Evolutionary conservation across 2,888 invertebrate genomes (phyloP), one percentile per base, ranked within the genome.

Genomic region (Chloroclystis v-ata): DNA sequence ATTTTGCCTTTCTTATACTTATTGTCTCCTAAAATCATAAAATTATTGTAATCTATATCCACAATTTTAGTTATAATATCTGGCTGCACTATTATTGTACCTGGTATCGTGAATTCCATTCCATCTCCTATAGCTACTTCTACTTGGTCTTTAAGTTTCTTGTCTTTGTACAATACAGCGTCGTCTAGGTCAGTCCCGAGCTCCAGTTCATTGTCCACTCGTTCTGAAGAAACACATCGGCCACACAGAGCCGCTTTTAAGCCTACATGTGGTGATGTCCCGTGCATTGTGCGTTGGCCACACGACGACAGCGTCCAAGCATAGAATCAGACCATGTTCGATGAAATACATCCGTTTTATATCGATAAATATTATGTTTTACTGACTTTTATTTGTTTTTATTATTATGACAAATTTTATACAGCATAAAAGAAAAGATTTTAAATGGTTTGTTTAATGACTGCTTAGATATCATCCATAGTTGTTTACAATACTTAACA

Each of bases 61-160:
- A 10, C 7, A 28, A 37, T 6, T 33, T 4, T 4, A 25, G 9
- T 24, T 6, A 8, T 10, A 14, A 6, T 33, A 24, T 20, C 10
- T 10, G n/a, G 20, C 11, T 28, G 1, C 5, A 11, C 33, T 4
- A n/a, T 35, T 11, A n/a, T 12, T 1, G 16, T 90, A 92, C 95
- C 96, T 81, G 95, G 96, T 88, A 96, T 96, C 41, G 95, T 96
- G 72, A 96, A 95, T 82, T 96, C 96, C 94, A 96, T 96, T 60
- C 96, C 96, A 76, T 96, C 96, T 37, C 96, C 96, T 69, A 96
- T 95, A 54, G 96, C 95, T 57, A 96, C 95, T 89, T 97, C 96
- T 60, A 96, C 90, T 82, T 95, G 94, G 72, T 95, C 95, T 89
- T 95, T 94, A 68, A 94, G 93, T 82, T 96, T 96, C 82, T 95